Percentiles rank a stretch among this genome's conserved stretches.
Conservation (phyloP, 2,113 vertebrate species). For the Cottus gobio region DNA sequence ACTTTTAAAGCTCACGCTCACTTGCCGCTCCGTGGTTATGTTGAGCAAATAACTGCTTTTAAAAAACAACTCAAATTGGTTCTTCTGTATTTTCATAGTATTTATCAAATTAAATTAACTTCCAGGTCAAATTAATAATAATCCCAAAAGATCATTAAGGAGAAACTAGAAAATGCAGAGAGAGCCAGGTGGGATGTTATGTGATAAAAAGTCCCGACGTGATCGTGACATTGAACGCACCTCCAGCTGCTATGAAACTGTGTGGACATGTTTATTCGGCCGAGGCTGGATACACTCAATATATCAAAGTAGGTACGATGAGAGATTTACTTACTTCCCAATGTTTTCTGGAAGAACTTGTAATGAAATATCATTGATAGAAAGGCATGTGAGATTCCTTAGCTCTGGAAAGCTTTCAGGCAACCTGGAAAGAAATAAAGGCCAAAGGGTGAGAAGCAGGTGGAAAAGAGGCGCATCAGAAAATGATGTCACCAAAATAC, state of each 20-base stretch:
- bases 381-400: slow-evolving; percentile 95
- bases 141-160: not conserved
- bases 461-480: not conserved
- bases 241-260: not conserved
- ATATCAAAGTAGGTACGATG: not conserved
- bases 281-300: not conserved
- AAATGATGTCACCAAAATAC: not conserved
- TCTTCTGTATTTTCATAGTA: not conserved
- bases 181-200: not conserved
- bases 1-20: not conserved
- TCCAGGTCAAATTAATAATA: not conserved
- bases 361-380: slow-evolving; percentile 98
- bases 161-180: not conserved
- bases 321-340: slow-evolving; percentile 92
- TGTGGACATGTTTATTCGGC: not conserved
- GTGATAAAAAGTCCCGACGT: not conserved
- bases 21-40: not conserved
- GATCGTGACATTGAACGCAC: not conserved
- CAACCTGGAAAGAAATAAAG: slow-evolving; percentile 85
- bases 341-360: slow-evolving; percentile 97
- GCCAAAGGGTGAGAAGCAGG: slow-evolving; percentile 1
- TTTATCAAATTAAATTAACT: not conserved
- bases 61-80: not conserved
- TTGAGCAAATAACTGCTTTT: not conserved
- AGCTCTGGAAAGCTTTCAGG: slow-evolving; percentile 96